A percentile compares a stretch with the other conserved stretches of the same genome.
phyloP scores from a whole-genome alignment of 2,797 vertebrate genomes.

The Ispidina picta region DNA sequence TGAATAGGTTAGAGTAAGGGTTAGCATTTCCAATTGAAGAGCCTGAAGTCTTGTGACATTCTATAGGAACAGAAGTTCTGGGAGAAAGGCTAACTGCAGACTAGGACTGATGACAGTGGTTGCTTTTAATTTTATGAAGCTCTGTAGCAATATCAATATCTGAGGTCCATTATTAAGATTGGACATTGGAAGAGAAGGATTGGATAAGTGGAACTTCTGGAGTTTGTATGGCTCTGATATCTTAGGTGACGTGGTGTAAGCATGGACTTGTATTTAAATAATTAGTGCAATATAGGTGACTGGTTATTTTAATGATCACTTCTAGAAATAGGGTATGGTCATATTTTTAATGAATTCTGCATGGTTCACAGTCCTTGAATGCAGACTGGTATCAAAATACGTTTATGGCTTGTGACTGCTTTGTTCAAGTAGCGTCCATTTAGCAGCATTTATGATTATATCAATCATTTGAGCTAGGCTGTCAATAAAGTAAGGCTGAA shows the following conservation, averaged over 20 bases:
- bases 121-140: neutral
- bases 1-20: neutral
- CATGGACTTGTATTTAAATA: neutral
- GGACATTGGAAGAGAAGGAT: neutral
- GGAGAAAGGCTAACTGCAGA: neutral
- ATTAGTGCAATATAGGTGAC: neutral
- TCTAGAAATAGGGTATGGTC: neutral
- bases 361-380: neutral
- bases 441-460: neutral
- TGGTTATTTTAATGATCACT: neutral
- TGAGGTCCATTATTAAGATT: neutral
- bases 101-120: neutral
- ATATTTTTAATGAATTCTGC: neutral
- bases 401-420: neutral
- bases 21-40: neutral
- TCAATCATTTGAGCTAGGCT: neutral
- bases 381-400: neutral
- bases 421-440: neutral
- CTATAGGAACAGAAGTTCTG: neutral
- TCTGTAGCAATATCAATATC: neutral
- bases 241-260: neutral
- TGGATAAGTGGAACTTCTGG: neutral
- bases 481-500: neutral
- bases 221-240: neutral
- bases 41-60: neutral